These are phyloP conservation scores for Rotaria magnacalcarata DNA, from an alignment of 2,888 invertebrate genomes.

Conservation along the genomic window DNA sequence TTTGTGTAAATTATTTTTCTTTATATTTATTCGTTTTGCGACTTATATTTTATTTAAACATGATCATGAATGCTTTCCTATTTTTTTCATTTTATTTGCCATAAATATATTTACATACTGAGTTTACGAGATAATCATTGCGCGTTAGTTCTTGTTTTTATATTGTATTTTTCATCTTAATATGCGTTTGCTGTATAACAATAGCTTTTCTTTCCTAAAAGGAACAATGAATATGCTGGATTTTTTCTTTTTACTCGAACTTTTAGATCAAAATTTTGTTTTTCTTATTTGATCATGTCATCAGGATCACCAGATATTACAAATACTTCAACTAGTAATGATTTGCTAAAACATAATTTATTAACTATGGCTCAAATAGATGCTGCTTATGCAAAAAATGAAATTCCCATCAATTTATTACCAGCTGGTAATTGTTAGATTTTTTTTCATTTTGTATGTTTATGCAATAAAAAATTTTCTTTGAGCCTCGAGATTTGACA, in stretches of 20 bases:
- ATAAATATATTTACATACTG: not conserved
- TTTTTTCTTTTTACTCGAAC: not conserved
- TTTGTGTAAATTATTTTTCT: too few relatives aligned
- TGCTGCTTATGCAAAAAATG: not conserved
- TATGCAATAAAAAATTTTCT: not conserved
- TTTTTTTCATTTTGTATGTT: not conserved
- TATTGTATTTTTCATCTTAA: too few relatives aligned
- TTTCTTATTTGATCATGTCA: not conserved
- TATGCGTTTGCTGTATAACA: not conserved
- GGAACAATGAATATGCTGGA: not conserved
- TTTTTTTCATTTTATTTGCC: not conserved
- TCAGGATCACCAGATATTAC: not conserved
- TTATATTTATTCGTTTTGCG: not conserved
- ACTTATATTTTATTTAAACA: not conserved
- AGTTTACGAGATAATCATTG: not conserved
- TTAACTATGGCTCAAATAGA: not conserved
- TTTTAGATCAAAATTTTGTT: not conserved
- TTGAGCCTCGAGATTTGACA: not conserved
- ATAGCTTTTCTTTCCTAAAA: not conserved
- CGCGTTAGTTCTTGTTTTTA: not conserved
- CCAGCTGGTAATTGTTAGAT: not conserved
- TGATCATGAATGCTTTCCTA: not conserved
- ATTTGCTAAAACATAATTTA: not conserved
- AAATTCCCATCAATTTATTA: slow-evolving; percentile 23
- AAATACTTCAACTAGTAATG: not conserved